Percentiles rank a stretch among this genome's conserved stretches.
Conservation (phyloP, 2,113 vertebrate species). For the Zootoca vivipara region DNA sequence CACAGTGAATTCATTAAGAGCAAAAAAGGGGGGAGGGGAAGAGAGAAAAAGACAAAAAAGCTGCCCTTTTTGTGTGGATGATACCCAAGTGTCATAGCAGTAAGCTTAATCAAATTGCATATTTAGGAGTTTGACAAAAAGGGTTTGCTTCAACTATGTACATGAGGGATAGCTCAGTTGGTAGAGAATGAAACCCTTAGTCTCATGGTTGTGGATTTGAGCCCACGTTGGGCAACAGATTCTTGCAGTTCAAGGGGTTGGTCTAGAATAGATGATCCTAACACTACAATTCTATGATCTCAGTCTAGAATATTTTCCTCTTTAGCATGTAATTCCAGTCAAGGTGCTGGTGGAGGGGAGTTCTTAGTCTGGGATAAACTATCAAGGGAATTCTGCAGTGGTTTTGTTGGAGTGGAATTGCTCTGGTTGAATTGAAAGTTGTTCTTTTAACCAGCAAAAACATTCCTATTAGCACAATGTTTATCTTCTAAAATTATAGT, state of each 20-base stretch:
- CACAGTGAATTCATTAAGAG: background rate
- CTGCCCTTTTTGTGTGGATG: no score
- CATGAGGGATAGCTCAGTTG: no score
- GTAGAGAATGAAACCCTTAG: no score
- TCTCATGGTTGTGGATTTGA: no score
- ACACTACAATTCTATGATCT: no score
- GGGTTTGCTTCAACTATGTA: background rate
- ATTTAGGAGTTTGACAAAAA: background rate
- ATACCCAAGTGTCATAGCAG: background rate
- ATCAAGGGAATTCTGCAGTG: background rate
- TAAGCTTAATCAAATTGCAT: background rate
- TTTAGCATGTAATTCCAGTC: background rate
- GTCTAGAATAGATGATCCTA: no score
- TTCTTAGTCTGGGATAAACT: background rate
- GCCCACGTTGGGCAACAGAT: no score
- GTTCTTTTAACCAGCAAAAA: background rate
- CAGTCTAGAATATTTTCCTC: background rate
- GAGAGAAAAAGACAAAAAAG: no score
- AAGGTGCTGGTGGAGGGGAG: background rate
- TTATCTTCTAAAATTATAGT: background rate
- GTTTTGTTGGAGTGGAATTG: background rate
- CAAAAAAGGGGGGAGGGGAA: background rate
- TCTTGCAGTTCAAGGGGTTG: no score
- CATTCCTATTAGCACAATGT: background rate
- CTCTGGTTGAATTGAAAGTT: background rate